Evolutionary conservation across 2,113 vertebrate species (phyloP).

Genomic region (Eudyptes chrysolophus): DNA sequence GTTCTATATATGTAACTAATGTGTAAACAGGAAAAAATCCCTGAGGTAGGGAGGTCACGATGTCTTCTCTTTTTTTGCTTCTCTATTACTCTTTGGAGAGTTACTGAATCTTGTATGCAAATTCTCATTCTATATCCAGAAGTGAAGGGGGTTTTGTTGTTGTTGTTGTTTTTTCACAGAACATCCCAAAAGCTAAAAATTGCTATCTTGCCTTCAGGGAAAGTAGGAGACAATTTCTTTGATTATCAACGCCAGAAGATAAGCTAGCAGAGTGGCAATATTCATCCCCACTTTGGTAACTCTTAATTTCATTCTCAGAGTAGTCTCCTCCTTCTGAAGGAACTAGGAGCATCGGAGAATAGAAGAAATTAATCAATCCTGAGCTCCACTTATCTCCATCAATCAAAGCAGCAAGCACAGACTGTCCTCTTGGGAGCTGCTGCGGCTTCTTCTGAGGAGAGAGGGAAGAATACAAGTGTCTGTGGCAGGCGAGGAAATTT

Average conservation of each 20-base stretch:
- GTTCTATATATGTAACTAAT: constrained; percentile 16
- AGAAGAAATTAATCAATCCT: background rate
- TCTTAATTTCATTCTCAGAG: background rate
- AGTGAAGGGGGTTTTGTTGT: background rate
- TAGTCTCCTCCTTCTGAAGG: background rate
- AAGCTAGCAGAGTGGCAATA: background rate
- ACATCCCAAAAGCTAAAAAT: background rate
- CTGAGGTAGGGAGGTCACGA: background rate
- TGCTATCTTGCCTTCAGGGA: background rate
- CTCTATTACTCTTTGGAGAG: background rate
- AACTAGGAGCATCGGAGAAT: background rate
- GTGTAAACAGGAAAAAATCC: constrained; percentile 28
- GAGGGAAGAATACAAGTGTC: background rate
- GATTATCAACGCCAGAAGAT: background rate
- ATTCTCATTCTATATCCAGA: constrained; percentile 31
- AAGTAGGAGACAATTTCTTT: background rate
- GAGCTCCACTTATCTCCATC: background rate
- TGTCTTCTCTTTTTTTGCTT: background rate
- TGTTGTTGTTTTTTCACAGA: background rate
- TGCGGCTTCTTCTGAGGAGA: background rate
- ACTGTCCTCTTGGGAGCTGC: background rate
- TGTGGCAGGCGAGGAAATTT: background rate
- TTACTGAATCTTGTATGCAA: background rate
- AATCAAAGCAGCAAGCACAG: background rate
- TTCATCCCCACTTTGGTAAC: background rate